phyloP scores from a whole-genome alignment of 2,888 invertebrate genomes.

The Aphidoletes aphidimyza region DNA sequence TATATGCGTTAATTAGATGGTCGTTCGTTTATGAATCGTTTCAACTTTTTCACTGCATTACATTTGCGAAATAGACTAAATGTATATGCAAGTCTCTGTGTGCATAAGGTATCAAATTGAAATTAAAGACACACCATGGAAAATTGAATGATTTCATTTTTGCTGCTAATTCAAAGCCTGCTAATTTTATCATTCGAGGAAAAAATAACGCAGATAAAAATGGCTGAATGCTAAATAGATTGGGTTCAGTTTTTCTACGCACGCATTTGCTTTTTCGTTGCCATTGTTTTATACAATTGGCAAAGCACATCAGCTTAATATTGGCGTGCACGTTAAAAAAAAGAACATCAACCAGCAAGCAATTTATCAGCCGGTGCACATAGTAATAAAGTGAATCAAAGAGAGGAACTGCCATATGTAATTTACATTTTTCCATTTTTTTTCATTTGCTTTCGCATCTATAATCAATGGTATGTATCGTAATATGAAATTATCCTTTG shows the following conservation, averaged over 20 bases:
- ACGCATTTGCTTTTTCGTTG: background rate
- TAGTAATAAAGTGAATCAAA: constrained; percentile 30
- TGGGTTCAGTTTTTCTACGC: background rate
- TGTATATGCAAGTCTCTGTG: background rate
- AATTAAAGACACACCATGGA: background rate
- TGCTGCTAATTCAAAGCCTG: background rate
- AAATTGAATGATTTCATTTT: constrained; percentile 24
- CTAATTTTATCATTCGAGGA: too few relatives aligned
- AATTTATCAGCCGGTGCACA: constrained; percentile 37
- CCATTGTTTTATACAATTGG: background rate
- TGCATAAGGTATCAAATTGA: background rate
- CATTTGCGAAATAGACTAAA: constrained; percentile 1
- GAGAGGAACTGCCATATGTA: constrained; percentile 12
- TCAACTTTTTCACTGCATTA: background rate
- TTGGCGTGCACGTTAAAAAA: background rate
- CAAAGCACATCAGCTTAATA: background rate
- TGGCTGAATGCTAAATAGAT: background rate
- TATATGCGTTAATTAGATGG: constrained; percentile 49
- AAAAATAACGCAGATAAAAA: background rate
- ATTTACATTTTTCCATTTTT: constrained; percentile 28
- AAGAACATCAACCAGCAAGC: background rate
- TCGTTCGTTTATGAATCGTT: background rate
- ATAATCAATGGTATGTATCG: background rate
- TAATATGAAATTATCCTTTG: constrained; percentile 27
- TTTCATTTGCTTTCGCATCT: background rate